These are phyloP conservation scores for Dendrocincla fuliginosa DNA, from an alignment of 2,797 vertebrate species.

Conservation along the genomic window DNA sequence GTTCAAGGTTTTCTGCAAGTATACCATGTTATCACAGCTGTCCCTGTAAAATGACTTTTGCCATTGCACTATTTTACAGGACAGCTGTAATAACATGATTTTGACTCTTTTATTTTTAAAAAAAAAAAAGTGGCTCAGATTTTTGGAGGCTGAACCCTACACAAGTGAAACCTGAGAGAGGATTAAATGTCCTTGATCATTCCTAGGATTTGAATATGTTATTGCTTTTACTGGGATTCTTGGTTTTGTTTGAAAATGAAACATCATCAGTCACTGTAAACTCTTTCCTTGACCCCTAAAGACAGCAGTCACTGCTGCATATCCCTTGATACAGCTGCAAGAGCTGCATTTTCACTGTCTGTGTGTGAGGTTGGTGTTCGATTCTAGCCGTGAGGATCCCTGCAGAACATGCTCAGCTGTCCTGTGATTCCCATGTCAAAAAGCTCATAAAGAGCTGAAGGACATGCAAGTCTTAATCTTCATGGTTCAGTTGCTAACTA, in stretches of 20 bases:
- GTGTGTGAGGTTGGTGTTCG: rapidly evolving
- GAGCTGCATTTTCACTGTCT: not conserved
- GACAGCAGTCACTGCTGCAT: rapidly evolving
- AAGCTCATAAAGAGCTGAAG: not conserved
- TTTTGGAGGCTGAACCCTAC: not conserved
- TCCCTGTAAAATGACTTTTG: not conserved
- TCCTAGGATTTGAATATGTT: not conserved
- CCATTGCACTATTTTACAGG: not conserved
- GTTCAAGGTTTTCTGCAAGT: not conserved
- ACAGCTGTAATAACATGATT: not conserved
- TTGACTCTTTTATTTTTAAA: not conserved
- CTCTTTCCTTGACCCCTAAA: not conserved
- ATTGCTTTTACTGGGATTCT: not conserved
- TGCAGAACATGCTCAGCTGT: not conserved
- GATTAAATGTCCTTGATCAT: not conserved
- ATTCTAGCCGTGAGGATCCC: not conserved
- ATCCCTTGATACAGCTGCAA: rapidly evolving
- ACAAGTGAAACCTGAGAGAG: not conserved
- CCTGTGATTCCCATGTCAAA: not conserved
- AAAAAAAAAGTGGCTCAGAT: not conserved
- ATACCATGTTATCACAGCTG: not conserved
- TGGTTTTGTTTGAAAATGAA: not conserved
- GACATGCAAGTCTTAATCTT: not conserved
- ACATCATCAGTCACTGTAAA: not conserved
- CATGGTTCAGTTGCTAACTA: not conserved